Evolutionary conservation across 2,888 invertebrate genomes (phyloP).

Genomic region (Vannuccia rotundouncinata): DNA sequence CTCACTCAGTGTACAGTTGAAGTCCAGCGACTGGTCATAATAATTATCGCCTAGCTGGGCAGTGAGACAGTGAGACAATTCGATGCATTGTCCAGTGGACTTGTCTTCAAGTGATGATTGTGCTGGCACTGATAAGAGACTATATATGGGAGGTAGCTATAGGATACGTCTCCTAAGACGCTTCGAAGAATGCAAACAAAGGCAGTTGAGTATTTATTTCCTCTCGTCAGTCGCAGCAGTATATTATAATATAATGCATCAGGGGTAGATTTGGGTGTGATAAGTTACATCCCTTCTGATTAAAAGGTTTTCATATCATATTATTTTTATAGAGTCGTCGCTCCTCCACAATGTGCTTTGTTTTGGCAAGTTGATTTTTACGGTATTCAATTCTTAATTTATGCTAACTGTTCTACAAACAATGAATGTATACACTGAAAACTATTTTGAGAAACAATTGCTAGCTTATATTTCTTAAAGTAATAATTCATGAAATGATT

Average conservation of each 20-base stretch:
- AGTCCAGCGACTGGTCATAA: not conserved
- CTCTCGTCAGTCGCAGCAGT: too few relatives aligned
- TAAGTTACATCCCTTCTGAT: not conserved
- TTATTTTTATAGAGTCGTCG: not conserved
- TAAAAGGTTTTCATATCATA: not conserved
- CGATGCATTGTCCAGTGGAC: not conserved
- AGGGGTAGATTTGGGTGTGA: not conserved
- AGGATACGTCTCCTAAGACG: too few relatives aligned
- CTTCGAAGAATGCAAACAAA: not conserved
- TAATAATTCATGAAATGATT: too few relatives aligned
- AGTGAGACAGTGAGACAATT: not conserved
- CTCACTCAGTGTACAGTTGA: not conserved
- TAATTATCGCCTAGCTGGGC: not conserved
- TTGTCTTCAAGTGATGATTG: not conserved
- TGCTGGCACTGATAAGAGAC: conserved; percentile 10
- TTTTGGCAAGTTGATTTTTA: not conserved
- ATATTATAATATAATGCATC: not conserved
- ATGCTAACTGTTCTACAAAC: too few relatives aligned
- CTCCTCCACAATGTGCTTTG: not conserved
- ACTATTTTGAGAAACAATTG: too few relatives aligned
- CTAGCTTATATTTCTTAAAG: too few relatives aligned
- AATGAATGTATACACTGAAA: too few relatives aligned
- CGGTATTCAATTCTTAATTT: not conserved
- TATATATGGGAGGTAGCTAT: too few relatives aligned
- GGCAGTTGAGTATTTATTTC: not conserved